Conservation (phyloP, 2,113 vertebrate species). For the Numenius arquata region DNA sequence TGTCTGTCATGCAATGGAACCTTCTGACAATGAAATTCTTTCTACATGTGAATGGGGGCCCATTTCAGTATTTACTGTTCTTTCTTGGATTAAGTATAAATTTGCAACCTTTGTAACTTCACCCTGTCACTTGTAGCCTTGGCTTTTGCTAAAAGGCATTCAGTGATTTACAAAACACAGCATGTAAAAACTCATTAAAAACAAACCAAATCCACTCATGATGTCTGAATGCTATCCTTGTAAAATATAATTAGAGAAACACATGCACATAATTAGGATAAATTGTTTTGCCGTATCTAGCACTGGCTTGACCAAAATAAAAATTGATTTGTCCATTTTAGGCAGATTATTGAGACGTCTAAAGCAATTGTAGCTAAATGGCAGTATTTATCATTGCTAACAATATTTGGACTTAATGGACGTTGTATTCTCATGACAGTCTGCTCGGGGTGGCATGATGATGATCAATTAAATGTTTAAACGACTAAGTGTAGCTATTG, state of each 20-base stretch:
- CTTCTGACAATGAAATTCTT: neutral
- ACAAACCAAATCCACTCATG: neutral
- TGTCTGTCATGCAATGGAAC: slow-evolving; percentile 24
- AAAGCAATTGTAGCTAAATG: slow-evolving; percentile 28
- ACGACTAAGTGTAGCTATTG: neutral
- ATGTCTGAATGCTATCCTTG: neutral
- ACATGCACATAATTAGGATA: neutral
- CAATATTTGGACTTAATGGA: slow-evolving; percentile 23
- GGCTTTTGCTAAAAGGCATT: neutral
- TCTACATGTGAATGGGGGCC: neutral
- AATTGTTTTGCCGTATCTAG: neutral
- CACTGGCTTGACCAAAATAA: slow-evolving; percentile 24
- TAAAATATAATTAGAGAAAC: slow-evolving; percentile 12
- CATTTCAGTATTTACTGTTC: slow-evolving; percentile 11
- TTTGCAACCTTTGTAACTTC: neutral
- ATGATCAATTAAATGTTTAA: slow-evolving; percentile 31
- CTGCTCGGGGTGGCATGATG: neutral
- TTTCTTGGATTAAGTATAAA: neutral
- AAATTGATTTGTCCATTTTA: slow-evolving; percentile 43
- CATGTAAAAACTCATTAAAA: neutral
- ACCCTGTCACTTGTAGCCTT: neutral
- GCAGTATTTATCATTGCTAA: slow-evolving; percentile 22
- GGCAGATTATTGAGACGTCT: slow-evolving; percentile 2
- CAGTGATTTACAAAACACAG: neutral
- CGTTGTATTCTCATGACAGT: neutral